Evolutionary conservation across 1,140 invertebrate species (phyloP).

Genomic region (Delia radicum): DNA sequence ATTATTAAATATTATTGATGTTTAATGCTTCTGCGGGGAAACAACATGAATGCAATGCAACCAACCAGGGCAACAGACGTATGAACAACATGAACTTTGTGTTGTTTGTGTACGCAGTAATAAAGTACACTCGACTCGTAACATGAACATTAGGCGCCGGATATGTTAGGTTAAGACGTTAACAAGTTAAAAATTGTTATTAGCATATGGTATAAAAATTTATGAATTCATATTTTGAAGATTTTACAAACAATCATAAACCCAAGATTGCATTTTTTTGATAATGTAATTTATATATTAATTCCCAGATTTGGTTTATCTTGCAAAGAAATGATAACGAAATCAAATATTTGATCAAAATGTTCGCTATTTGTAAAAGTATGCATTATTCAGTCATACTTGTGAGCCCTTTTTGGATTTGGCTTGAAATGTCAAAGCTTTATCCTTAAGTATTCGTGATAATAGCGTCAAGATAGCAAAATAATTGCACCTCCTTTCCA

Average conservation of each 20-base stretch:
- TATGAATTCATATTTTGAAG: not conserved
- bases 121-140: not conserved
- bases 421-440: too few species aligned
- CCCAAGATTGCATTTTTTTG: too few species aligned
- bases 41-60: not conserved
- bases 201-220: not conserved
- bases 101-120: not conserved
- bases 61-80: not conserved
- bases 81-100: not conserved
- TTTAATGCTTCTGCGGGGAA: conserved; percentile 1
- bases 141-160: conserved; percentile 15
- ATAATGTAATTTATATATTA: too few species aligned
- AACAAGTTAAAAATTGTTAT: conserved; percentile 14
- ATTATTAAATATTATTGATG: conserved; percentile 5
- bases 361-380: too few species aligned
- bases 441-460: too few species aligned
- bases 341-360: too few species aligned
- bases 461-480: too few species aligned
- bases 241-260: not conserved
- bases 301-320: too few species aligned
- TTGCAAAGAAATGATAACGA: too few species aligned
- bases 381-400: too few species aligned
- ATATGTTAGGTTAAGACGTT: conserved; percentile 21
- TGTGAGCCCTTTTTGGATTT: too few species aligned
- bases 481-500: too few species aligned